Conservation (phyloP, 2,113 vertebrate species). For the Athene cunicularia region DNA sequence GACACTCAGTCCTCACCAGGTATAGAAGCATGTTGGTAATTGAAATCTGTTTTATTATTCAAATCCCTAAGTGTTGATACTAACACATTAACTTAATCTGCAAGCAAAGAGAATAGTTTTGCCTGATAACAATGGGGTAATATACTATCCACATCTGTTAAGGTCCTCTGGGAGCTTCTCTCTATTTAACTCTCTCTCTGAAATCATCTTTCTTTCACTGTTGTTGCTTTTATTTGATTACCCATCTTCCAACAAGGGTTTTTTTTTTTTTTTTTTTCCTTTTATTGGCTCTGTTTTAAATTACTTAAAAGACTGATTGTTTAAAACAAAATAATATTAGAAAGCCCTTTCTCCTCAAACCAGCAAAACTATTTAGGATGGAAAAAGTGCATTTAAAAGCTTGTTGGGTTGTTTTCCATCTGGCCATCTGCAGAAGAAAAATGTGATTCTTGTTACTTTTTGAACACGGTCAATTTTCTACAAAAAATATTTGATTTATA, state of each 20-base stretch:
- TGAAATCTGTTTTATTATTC: constrained; percentile 39
- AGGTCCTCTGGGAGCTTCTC: background rate
- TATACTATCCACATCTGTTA: constrained; percentile 2
- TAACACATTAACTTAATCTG: constrained; percentile 26
- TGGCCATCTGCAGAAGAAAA: background rate
- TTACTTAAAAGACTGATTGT: background rate
- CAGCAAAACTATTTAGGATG: background rate
- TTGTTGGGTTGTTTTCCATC: background rate
- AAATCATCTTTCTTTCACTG: background rate
- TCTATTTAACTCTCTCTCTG: background rate
- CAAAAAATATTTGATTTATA: background rate
- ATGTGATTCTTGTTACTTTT: background rate
- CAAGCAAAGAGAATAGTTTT: constrained; percentile 20
- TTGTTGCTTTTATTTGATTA: constrained; percentile 22
- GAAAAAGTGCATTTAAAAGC: background rate
- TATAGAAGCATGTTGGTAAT: background rate
- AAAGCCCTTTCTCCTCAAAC: background rate
- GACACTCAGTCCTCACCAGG: fast-evolving
- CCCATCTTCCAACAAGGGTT: background rate
- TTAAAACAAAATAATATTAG: background rate
- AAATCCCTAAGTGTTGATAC: background rate
- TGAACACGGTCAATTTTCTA: background rate
- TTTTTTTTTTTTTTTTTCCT: background rate
- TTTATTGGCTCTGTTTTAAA: background rate
- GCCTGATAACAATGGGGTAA: background rate